Conservation (phyloP, 2,113 vertebrate species). For the Prunella himalayana region DNA sequence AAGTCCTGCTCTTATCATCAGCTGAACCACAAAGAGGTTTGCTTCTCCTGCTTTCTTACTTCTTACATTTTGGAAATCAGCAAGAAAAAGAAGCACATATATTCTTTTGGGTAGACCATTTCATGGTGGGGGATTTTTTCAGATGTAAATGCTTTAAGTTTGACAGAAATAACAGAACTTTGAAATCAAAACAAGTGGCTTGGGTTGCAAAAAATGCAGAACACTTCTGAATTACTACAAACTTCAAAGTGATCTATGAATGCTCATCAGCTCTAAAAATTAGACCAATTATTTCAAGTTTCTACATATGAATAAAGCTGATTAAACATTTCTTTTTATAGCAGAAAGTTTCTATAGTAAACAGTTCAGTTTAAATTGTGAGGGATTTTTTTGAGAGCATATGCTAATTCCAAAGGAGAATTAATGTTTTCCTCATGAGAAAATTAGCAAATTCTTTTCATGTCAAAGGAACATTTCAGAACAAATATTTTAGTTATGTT, state of each 20-base stretch:
- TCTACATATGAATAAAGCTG: constrained; percentile 36
- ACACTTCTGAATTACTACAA: not conserved
- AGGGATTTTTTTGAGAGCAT: not conserved
- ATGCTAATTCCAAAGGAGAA: constrained; percentile 19
- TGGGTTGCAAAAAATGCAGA: constrained; percentile 36
- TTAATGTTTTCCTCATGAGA: constrained; percentile 1
- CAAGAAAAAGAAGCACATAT: not conserved
- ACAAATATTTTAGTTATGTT: constrained; percentile 62
- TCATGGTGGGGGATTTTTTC: rapidly evolving
- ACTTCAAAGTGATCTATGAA: constrained; percentile 32
- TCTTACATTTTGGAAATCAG: not conserved
- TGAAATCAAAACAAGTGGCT: not conserved
- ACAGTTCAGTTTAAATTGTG: not conserved
- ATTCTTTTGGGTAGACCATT: not conserved
- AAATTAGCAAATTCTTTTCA: constrained; percentile 57
- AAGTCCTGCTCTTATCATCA: not conserved
- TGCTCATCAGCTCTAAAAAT: constrained; percentile 15
- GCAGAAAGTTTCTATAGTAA: not conserved
- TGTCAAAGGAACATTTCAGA: constrained; percentile 56
- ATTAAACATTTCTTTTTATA: constrained; percentile 35
- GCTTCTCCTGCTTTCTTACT: not conserved
- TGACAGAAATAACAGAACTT: not conserved
- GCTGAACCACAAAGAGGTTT: not conserved
- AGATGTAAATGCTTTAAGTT: not conserved
- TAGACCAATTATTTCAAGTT: constrained; percentile 44